These are phyloP conservation scores for Melanaphis sacchari DNA, from an alignment of 1,140 invertebrate species.

Conservation along the genomic window DNA sequence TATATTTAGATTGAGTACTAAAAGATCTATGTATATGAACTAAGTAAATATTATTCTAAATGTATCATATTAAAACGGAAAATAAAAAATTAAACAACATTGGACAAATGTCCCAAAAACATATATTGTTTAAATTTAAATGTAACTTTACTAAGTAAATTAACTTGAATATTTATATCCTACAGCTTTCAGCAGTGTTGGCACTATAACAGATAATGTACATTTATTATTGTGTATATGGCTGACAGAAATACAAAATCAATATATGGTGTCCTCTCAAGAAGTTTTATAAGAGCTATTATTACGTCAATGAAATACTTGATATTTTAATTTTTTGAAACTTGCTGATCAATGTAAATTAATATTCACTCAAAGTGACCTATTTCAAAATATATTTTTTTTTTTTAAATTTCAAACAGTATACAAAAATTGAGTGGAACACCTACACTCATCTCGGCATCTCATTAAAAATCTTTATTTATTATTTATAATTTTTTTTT, in stretches of 20 bases:
- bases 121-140: not conserved
- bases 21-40: not conserved
- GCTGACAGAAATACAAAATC: not conserved
- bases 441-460: not conserved
- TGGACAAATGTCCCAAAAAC: not conserved
- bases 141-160: not conserved
- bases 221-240: not conserved
- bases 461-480: not conserved
- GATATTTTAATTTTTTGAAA: conserved; percentile 12
- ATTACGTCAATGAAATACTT: not conserved
- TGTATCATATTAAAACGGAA: too few relatives aligned
- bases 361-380: not conserved
- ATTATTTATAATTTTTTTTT: not conserved
- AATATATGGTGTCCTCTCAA: not conserved
- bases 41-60: too few relatives aligned
- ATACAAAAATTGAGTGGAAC: not conserved
- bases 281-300: not conserved
- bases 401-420: not conserved
- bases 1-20: too few relatives aligned
- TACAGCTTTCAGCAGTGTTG: not conserved
- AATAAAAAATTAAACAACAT: not conserved
- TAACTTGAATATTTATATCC: not conserved
- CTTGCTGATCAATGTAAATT: not conserved
- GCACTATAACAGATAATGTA: not conserved
- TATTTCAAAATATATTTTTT: conserved; percentile 17